Percentiles rank a stretch among this genome's conserved stretches.
phyloP scores from a whole-genome alignment of 2,888 invertebrate genomes.

The Glaucopsyche alexis region DNA sequence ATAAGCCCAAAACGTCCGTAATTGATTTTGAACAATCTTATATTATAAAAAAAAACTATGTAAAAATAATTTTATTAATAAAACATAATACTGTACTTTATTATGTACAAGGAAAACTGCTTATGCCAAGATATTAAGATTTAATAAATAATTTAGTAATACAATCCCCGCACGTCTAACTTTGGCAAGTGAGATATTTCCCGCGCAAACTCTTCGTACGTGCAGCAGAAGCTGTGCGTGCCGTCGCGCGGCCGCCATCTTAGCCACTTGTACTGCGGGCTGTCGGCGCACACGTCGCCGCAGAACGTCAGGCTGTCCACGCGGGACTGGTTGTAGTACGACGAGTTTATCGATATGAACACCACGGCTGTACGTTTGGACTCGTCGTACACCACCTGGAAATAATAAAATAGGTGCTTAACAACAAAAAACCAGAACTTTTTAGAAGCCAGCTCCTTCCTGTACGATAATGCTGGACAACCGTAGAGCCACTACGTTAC shows the following conservation, averaged over 20 bases:
- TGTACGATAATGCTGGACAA: too few relatives aligned
- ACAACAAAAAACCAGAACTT: too few relatives aligned
- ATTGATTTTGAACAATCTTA: too few relatives aligned
- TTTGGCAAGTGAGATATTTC: slow-evolving; percentile 36
- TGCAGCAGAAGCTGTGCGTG: slow-evolving; percentile 66
- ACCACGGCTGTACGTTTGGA: slow-evolving; percentile 50
- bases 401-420: too few relatives aligned
- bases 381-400: slow-evolving; percentile 61
- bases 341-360: slow-evolving; percentile 64
- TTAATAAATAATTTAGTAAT: not conserved
- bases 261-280: slow-evolving; percentile 55
- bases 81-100: too few relatives aligned
- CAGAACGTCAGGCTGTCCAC: slow-evolving; percentile 54
- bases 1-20: too few relatives aligned
- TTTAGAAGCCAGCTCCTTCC: too few relatives aligned
- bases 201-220: slow-evolving; percentile 52
- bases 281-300: slow-evolving; percentile 53
- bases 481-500: too few relatives aligned
- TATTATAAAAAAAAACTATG: too few relatives aligned
- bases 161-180: not conserved
- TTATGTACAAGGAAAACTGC: too few relatives aligned
- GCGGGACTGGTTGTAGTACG: slow-evolving; percentile 52
- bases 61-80: too few relatives aligned
- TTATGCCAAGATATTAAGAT: too few relatives aligned
- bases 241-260: slow-evolving; percentile 62